Percentiles rank a stretch among this genome's conserved stretches.
phyloP scores from a whole-genome alignment of 1,140 invertebrate species.

The Cyphomyrmex costatus region DNA sequence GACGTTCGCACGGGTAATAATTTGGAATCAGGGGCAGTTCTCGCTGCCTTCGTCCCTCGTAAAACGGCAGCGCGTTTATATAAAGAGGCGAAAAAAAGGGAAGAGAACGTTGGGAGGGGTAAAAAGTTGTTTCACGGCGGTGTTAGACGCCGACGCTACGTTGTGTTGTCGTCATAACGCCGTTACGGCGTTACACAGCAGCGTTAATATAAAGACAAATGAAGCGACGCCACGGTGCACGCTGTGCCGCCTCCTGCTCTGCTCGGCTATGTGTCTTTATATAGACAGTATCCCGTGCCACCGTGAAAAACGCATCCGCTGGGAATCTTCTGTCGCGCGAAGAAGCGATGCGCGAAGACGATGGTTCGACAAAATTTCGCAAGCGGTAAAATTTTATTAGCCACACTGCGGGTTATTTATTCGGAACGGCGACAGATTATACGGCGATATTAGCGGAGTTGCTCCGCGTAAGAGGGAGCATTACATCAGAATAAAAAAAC shows the following conservation, averaged over 20 bases:
- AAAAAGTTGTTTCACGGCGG: conserved; percentile 47
- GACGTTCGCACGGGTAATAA: conserved; percentile 51
- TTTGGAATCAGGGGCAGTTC: conserved; percentile 60
- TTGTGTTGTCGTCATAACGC: conserved; percentile 54
- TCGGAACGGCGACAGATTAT: conserved; percentile 77
- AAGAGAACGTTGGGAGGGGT: conserved; percentile 8
- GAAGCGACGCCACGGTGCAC: conserved; percentile 76
- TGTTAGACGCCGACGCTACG: conserved; percentile 7
- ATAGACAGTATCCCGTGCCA: conserved; percentile 78
- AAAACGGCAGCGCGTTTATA: conserved; percentile 58
- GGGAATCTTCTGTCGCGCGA: conserved; percentile 75
- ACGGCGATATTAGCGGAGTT: conserved; percentile 70
- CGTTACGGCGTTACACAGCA: conserved; percentile 68
- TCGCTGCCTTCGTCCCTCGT: conserved; percentile 39
- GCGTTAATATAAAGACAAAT: conserved; percentile 86
- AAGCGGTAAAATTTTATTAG: conserved; percentile 75
- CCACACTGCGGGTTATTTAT: conserved; percentile 76
- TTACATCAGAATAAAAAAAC: conserved; percentile 52
- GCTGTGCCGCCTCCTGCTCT: conserved; percentile 59
- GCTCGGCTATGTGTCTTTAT: conserved; percentile 85
- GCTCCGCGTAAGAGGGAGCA: conserved; percentile 29
- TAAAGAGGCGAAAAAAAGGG: conserved; percentile 51
- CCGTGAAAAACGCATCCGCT: conserved; percentile 62
- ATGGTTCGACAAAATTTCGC: conserved; percentile 71
- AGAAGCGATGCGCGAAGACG: background rate